Percentiles rank a stretch among this genome's conserved stretches.
These are phyloP conservation scores for Hypolimnas misippus DNA, from an alignment of 2,888 invertebrate genomes.

Conservation along the genomic window DNA sequence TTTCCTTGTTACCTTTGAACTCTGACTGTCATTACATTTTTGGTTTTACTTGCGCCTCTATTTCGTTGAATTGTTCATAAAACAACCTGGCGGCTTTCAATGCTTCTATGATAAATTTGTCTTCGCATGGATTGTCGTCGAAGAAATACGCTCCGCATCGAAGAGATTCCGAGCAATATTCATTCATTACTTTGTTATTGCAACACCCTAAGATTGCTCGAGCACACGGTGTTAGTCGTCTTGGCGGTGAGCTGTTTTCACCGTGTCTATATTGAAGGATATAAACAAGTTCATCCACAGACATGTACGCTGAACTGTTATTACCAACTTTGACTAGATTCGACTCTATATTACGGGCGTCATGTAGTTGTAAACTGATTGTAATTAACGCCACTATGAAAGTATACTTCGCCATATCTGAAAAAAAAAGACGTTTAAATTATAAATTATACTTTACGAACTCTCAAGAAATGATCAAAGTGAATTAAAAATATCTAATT, in stretches of 20 bases:
- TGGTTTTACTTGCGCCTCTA: neutral
- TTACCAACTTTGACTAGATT: conserved; percentile 50
- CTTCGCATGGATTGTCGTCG: conserved; percentile 89
- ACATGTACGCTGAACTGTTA: conserved; percentile 57
- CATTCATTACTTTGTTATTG: conserved; percentile 69
- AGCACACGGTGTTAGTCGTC: conserved; percentile 85
- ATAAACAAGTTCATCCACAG: conserved; percentile 64
- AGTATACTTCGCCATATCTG: conserved; percentile 55
- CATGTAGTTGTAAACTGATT: conserved; percentile 49
- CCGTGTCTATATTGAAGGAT: conserved; percentile 60
- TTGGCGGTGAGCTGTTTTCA: conserved; percentile 43
- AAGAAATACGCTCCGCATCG: conserved; percentile 90
- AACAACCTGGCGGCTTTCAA: conserved; percentile 72
- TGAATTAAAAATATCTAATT: too few relatives aligned
- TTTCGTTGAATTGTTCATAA: conserved; percentile 62
- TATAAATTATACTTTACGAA: neutral
- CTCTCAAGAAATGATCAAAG: neutral
- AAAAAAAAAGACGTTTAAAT: conserved; percentile 42
- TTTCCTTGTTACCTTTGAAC: neutral
- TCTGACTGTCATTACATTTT: neutral
- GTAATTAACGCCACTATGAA: conserved; percentile 48
- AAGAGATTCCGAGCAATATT: conserved; percentile 88
- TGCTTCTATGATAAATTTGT: conserved; percentile 84
- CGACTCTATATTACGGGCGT: conserved; percentile 52
- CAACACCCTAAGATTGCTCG: conserved; percentile 92